Percentiles rank a stretch among this genome's conserved stretches.
phyloP scores from a whole-genome alignment of 2,797 vertebrate species.

The Peromyscus attwateri region DNA sequence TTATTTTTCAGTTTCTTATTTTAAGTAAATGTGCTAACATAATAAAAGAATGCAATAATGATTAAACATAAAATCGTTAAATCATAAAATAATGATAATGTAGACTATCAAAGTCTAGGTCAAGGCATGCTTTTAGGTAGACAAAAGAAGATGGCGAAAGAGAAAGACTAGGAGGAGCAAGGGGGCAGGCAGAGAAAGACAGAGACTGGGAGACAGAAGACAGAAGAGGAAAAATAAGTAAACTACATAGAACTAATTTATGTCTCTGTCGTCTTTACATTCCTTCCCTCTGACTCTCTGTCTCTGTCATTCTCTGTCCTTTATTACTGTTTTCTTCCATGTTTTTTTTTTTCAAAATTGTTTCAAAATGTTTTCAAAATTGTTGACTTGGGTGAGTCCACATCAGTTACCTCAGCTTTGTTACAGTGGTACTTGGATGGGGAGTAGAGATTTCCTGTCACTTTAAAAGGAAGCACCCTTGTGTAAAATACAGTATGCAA shows the following conservation, averaged over 20 bases:
- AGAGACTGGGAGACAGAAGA: neutral
- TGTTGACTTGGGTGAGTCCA: neutral
- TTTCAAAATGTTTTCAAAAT: neutral
- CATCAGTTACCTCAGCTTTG: neutral
- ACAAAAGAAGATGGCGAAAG: neutral
- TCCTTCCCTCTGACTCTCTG: neutral
- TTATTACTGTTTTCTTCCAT: neutral
- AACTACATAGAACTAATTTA: neutral
- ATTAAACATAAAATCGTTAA: neutral
- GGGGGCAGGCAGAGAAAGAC: neutral
- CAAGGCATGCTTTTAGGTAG: neutral
- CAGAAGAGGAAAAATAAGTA: neutral
- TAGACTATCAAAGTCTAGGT: neutral
- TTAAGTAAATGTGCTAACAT: neutral
- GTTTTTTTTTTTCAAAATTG: no score
- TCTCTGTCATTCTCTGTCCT: neutral
- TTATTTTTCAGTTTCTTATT: neutral
- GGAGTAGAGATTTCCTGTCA: neutral
- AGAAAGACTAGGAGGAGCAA: neutral
- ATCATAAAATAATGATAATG: neutral
- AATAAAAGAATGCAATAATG: neutral
- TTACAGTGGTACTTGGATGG: neutral
- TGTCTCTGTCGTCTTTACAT: neutral
- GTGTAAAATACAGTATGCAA: neutral
- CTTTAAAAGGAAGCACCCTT: neutral